Conservation (phyloP, 2,797 vertebrate genomes). For the Eulemur albifrons region DNA sequence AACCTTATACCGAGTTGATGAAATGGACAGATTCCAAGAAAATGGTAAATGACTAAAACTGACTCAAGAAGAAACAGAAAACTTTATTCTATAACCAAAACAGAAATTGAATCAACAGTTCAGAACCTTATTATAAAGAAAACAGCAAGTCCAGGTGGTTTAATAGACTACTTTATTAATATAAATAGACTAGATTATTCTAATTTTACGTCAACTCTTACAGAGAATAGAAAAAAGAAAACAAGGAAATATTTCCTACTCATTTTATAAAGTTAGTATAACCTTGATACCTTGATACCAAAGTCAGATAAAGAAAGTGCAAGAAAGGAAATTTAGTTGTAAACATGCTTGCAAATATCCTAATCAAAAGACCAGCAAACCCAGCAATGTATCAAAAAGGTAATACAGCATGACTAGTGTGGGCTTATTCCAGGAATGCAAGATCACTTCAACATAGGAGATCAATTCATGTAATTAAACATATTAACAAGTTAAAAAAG, state of each 20-base stretch:
- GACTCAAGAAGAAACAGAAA: constrained; percentile 25
- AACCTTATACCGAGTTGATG: background rate
- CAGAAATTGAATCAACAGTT: background rate
- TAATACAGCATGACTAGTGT: background rate
- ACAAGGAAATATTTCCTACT: background rate
- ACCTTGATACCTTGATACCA: background rate
- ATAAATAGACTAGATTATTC: background rate
- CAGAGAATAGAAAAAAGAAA: background rate
- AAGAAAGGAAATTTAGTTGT: background rate
- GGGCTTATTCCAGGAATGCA: background rate
- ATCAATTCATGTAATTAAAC: background rate
- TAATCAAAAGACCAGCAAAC: background rate
- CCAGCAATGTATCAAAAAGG: background rate
- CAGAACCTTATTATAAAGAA: background rate
- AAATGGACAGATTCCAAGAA: constrained; percentile 14
- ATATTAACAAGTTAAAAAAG: background rate
- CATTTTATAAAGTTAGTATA: background rate
- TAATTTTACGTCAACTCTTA: background rate
- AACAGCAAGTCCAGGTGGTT: background rate
- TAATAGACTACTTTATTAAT: background rate
- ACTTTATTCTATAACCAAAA: background rate
- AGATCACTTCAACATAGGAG: background rate
- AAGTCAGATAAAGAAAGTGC: constrained; percentile 3
- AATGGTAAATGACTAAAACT: background rate
- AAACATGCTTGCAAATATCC: background rate